A percentile compares a stretch with the other conserved stretches of the same genome.
These are phyloP conservation scores for Plutella xylostella DNA, from an alignment of 2,888 invertebrate species.

Conservation along the genomic window DNA sequence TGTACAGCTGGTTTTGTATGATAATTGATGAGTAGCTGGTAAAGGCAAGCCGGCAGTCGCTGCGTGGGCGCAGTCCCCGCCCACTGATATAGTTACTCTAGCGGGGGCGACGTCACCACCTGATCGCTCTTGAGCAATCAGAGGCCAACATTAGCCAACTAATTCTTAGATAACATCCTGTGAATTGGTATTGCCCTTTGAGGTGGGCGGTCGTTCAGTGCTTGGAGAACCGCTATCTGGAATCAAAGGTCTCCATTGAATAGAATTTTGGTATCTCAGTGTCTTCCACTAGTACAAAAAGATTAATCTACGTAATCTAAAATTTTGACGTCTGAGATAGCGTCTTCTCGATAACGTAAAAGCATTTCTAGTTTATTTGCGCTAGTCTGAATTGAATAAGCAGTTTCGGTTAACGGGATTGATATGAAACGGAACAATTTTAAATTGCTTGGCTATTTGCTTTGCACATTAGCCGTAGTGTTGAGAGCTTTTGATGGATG, in stretches of 20 bases:
- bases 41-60: constrained; percentile 58
- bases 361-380: too few species aligned
- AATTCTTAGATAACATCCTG: constrained; percentile 16
- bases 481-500: constrained; percentile 36
- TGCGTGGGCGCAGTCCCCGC: constrained; percentile 53
- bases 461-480: constrained; percentile 7
- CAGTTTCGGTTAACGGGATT: background rate
- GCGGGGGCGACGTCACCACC: constrained; percentile 49
- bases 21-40: constrained; percentile 34
- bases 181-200: constrained; percentile 5
- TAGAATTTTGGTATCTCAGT: background rate
- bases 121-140: constrained; percentile 47
- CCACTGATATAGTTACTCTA: constrained; percentile 64
- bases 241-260: too few species aligned
- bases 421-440: constrained; percentile 7
- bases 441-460: constrained; percentile 4
- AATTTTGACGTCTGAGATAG: too few species aligned
- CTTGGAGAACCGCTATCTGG: too few species aligned
- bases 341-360: too few species aligned
- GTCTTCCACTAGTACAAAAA: too few species aligned
- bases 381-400: too few species aligned
- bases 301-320: too few species aligned
- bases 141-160: constrained; percentile 20
- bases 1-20: constrained; percentile 45
- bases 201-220: too few species aligned